Evolutionary conservation across 2,888 invertebrate species (phyloP).

Genomic region (Lumbricus terrestris): DNA sequence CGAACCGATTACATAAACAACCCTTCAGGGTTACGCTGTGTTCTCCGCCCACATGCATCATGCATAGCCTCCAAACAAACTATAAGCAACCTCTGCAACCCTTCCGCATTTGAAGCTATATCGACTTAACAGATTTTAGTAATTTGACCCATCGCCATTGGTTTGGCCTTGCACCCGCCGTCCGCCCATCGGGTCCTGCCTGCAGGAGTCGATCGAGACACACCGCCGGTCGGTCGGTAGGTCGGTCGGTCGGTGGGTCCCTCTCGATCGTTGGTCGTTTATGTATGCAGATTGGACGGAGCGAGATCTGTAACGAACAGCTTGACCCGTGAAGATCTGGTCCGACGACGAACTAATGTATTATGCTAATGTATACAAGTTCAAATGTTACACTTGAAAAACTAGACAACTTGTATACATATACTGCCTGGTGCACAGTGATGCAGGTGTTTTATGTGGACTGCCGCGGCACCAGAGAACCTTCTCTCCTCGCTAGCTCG

Average conservation of each 20-base stretch:
- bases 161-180: neutral
- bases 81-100: neutral
- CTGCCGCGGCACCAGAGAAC: neutral
- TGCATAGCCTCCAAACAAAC: neutral
- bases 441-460: neutral
- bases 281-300: neutral
- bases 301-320: neutral
- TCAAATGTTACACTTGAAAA: conserved; percentile 18
- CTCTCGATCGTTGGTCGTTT: neutral
- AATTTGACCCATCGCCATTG: neutral
- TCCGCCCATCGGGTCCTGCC: neutral
- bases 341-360: neutral
- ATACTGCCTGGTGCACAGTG: neutral
- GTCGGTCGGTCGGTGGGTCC: neutral
- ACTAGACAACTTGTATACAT: conserved; percentile 4
- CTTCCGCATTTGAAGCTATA: neutral
- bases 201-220: neutral
- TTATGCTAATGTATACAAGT: conserved; percentile 8
- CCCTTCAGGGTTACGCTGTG: neutral
- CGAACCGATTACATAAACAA: neutral
- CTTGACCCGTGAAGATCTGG: neutral
- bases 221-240: neutral
- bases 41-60: neutral
- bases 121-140: neutral
- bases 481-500: too few species aligned